A percentile compares a stretch with the other conserved stretches of the same genome.
Conservation (phyloP, 23 tunicate genomes). For the Diplosoma virens region DNA sequence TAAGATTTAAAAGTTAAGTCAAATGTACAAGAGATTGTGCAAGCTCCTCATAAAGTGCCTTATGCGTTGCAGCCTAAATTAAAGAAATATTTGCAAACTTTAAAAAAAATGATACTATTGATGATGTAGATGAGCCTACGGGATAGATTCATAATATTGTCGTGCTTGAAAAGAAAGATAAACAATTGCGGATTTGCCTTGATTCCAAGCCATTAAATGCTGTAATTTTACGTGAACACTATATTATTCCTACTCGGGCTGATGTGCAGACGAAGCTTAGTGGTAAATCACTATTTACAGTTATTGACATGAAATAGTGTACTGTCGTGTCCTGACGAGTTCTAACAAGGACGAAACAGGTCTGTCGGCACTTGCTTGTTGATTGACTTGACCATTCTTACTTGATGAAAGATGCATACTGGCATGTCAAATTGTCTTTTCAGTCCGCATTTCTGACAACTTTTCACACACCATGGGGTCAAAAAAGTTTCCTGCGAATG, state of each 20-base stretch:
- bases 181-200: not conserved
- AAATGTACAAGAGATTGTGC: not conserved
- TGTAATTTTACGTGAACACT: constrained; percentile 10
- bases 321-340: no score
- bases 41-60: constrained; percentile 7
- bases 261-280: constrained; percentile 21
- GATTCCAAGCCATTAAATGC: constrained; percentile 25
- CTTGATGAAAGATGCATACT: constrained; percentile 47
- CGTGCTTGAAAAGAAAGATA: constrained; percentile 8
- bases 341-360: no score
- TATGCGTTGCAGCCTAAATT: constrained; percentile 1
- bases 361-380: no score
- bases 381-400: no score
- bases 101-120: not conserved
- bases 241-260: constrained; percentile 23
- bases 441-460: constrained; percentile 33
- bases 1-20: not conserved
- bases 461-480: constrained; percentile 39
- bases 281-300: constrained; percentile 21
- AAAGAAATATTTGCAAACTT: not conserved
- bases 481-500: constrained; percentile 23
- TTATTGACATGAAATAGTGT: constrained; percentile 17
- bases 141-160: constrained; percentile 8
- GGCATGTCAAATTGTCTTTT: constrained; percentile 31
- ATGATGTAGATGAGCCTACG: constrained; percentile 11